Evolutionary conservation across 2,113 vertebrate genomes (phyloP).

Genomic region (Pseudonaja textilis): DNA sequence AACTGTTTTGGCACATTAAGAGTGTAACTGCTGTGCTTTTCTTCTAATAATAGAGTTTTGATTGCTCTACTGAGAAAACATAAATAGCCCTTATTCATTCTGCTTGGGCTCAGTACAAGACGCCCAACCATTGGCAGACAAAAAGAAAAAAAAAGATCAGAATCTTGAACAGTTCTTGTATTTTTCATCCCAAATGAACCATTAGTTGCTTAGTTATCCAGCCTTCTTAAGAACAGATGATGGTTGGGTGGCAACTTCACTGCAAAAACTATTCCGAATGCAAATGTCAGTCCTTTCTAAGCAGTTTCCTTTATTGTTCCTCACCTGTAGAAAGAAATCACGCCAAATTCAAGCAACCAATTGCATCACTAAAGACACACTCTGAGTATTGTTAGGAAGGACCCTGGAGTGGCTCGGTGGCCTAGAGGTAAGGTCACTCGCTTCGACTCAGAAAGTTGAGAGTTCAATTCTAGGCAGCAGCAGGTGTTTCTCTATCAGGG

Average conservation of each 20-base stretch:
- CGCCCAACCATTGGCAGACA: neutral
- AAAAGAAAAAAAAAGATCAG: neutral
- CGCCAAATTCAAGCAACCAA: neutral
- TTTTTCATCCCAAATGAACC: neutral
- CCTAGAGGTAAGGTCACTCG: neutral
- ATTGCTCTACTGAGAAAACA: constrained; percentile 41
- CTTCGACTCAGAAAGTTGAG: neutral
- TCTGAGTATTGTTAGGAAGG: neutral
- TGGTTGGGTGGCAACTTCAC: neutral
- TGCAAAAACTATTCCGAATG: neutral
- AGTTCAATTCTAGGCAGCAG: neutral
- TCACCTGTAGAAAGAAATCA: neutral
- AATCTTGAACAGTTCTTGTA: neutral
- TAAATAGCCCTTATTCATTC: constrained; percentile 21
- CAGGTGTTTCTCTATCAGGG: too few relatives aligned
- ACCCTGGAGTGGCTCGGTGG: neutral
- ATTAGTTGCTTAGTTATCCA: neutral
- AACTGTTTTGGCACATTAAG: constrained; percentile 11
- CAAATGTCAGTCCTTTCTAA: neutral
- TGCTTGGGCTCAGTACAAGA: neutral
- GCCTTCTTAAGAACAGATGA: neutral
- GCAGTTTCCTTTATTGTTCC: neutral
- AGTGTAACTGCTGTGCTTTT: constrained; percentile 33
- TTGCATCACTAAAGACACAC: neutral
- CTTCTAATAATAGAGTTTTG: constrained; percentile 22